Base-by-base conservation (phyloP, 2,888 invertebrate species). In the Aromia moschata region DNA sequence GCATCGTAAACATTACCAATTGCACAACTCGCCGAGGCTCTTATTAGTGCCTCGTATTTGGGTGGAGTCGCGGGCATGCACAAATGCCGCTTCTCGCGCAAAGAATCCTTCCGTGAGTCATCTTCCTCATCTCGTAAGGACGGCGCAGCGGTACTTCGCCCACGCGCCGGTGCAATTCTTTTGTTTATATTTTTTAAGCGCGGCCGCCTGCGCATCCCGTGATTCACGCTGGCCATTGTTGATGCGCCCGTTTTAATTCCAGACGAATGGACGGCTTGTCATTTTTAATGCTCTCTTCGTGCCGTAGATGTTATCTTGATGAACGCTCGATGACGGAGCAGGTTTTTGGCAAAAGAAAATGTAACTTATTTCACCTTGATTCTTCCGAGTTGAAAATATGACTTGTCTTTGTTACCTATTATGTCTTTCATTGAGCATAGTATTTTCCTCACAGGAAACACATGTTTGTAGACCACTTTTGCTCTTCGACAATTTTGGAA, bases 11-110 rank as follows among this genome's bases (percentile, higher is more conserved):
- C 43, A 20, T 43, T 43, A 20, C 11, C 43, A 25, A 43, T 25
- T 43, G 18, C 25, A 43, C 9, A 43, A 9, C n/a, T 43, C 14
- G 12, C 20, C 20, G 33, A 2, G 11, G 12, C 5, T 17, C 15
- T 40, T 43, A 43, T 43, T 43, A 25, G 25, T 25, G 25, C 43
- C 9, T 12, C 14, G 12, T 20, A 20, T 43, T 20, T 43, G 43
- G 43, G 43, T 43, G 43, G 43, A n/a, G 16, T 18, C n/a, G 11
- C 7, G 14, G 2, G 41, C 18, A 20, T 17, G 12, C n/a, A 33
- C n/a, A 25, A 12, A 25, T 57, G 56, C 62, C 58, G 59, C 60
- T 47, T 17, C 33, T 30, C 36, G 7, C 37, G 17, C 30, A 46
- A 55, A 36, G 45, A 16, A 3, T 41, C 41, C 12, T 12, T 17